Percentiles rank a stretch among this genome's conserved stretches.
These are phyloP conservation scores for Machimus rusticus DNA, from an alignment of 2,888 invertebrate genomes.

Conservation along the genomic window DNA sequence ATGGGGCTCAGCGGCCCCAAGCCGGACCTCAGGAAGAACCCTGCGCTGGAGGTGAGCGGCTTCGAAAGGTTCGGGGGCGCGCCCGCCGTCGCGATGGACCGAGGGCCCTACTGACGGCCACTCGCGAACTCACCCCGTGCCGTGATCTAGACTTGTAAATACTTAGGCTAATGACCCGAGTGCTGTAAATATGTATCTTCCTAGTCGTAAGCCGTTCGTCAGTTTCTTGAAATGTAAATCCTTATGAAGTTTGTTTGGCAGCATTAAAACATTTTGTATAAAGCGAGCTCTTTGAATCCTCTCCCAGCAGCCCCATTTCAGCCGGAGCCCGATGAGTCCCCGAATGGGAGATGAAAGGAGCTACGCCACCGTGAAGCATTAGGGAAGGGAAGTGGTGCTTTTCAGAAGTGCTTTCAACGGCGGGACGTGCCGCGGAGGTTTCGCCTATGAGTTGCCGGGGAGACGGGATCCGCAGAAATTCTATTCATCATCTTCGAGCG, in stretches of 20 bases:
- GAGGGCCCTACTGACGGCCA: slow-evolving; percentile 47
- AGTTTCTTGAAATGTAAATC: slow-evolving; percentile 1
- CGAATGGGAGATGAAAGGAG: neutral
- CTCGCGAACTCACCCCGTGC: neutral
- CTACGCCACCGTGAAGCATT: slow-evolving; percentile 8
- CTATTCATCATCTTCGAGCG: slow-evolving; percentile 37
- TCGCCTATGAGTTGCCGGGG: neutral
- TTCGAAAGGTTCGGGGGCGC: slow-evolving; percentile 60
- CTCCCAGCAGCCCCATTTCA: neutral
- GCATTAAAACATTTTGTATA: slow-evolving; percentile 37
- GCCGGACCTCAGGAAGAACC: slow-evolving; percentile 62
- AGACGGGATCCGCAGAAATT: neutral
- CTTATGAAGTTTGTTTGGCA: slow-evolving; percentile 32
- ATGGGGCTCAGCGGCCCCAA: slow-evolving; percentile 65
- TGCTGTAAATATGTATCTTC: slow-evolving; percentile 32
- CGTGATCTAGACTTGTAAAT: slow-evolving; percentile 18
- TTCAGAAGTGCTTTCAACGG: neutral
- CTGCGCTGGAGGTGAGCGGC: slow-evolving; percentile 56
- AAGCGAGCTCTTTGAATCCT: neutral
- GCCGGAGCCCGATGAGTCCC: neutral
- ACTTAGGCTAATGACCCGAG: neutral
- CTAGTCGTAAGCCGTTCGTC: neutral
- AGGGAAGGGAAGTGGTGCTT: neutral
- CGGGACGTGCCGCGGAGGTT: neutral
- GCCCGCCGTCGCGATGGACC: slow-evolving; percentile 32